Evolutionary conservation across 2,888 invertebrate species (phyloP), one percentile per base, ranked within the genome.

Genomic region (Cheilosia variabilis): DNA sequence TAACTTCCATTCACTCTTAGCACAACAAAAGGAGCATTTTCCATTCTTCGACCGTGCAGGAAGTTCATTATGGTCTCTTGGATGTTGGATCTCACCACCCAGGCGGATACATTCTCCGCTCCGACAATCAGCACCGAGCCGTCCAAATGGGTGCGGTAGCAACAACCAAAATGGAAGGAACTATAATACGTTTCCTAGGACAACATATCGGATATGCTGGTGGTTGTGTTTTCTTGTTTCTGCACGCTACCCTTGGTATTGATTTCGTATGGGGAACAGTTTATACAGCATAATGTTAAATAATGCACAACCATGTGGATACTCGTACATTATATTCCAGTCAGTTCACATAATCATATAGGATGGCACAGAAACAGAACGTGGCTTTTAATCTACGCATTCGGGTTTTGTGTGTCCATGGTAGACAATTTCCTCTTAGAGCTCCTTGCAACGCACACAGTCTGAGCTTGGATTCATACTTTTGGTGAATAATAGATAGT

Each of bases 51-150:
- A 58, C 45, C 31, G 53, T 41, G 24, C 53, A 57, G 71, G 15
- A 65, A 60, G 77, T 69, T 77, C 76, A 65, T 71, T 66, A 66
- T 79, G 66, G 60, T 72, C 57, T 37, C 62, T 45, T 62, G 58
- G 24, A 19, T 37, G 57, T 45, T 68, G 58, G 19, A 19, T 55
- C 5, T 27, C 19, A 22, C 9, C 71, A 9, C 3, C 15, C 37
- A 6, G 34, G 24, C 34, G 22, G 22, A 5, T 13, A 43, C 22
- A 24, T 9, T 10, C 9, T 7, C 13, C 15, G n/a, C 9, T 7
- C 13, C 19, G 2, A n/a, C 27, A 45, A 37, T 6, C 37, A 37
- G 55, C 37, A 47, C 22, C 37, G 22, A 71, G 55, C 7, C 4
- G 19, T 27, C 13, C 9, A 4, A 6, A 31, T 4, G 17, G 37